Percentiles rank a stretch among this genome's conserved stretches.
Evolutionary conservation across 2,113 vertebrate species (phyloP).

Genomic region (Atrichornis clamosus): DNA sequence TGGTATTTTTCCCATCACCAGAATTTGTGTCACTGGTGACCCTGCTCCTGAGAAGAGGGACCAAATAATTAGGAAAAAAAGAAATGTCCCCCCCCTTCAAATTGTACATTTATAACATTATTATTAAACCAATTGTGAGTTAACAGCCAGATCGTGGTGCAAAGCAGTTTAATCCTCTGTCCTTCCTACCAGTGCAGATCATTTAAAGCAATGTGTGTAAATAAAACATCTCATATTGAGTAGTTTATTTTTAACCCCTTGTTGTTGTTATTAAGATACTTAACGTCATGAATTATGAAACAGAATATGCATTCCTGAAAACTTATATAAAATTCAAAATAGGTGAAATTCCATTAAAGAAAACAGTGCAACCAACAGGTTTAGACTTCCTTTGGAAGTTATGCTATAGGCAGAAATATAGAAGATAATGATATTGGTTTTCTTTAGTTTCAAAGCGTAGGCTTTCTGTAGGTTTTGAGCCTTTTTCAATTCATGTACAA

Average conservation of each 20-base stretch:
- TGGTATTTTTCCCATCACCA: neutral
- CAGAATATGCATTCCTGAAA: neutral
- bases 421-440: neutral
- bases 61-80: neutral
- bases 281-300: neutral
- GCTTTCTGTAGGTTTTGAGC: neutral
- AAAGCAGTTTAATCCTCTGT: neutral
- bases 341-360: neutral
- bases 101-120: neutral
- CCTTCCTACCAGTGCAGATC: neutral
- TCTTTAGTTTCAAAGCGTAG: neutral
- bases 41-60: neutral
- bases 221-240: neutral
- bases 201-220: neutral
- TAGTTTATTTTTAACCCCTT: neutral
- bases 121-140: neutral
- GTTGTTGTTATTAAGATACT: neutral
- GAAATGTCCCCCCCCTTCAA: too few species aligned
- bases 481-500: constrained; percentile 11
- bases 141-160: neutral
- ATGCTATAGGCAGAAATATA: neutral
- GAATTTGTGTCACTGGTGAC: neutral
- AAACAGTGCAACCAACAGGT: neutral
- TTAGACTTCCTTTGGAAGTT: neutral
- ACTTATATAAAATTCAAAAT: neutral